A percentile compares a stretch with the other conserved stretches of the same genome.
Evolutionary conservation across 2,113 vertebrate genomes (phyloP).

Genomic region (Oxyura jamaicensis): DNA sequence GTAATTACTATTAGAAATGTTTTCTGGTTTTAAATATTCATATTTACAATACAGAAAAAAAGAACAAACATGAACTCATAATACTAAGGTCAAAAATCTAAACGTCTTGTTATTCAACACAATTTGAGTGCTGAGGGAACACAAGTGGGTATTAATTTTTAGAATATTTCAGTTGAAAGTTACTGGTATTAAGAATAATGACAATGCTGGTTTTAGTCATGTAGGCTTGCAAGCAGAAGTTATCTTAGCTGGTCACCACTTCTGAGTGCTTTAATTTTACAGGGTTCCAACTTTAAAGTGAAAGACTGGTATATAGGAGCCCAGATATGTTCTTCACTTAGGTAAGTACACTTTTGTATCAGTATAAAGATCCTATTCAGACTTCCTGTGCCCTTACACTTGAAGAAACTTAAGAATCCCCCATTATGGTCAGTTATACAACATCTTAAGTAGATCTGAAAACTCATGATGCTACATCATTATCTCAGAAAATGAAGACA

Average conservation of each 20-base stretch:
- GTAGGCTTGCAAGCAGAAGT: background rate
- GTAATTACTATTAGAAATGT: background rate
- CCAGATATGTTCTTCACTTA: background rate
- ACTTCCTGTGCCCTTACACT: background rate
- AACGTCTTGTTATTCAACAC: background rate
- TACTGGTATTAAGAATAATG: background rate
- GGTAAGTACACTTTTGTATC: background rate
- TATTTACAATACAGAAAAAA: background rate
- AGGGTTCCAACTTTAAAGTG: background rate
- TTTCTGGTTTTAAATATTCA: background rate
- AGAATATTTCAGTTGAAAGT: background rate
- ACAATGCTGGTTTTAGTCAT: background rate
- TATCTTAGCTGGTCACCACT: background rate
- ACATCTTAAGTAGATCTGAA: background rate
- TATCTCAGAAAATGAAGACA: background rate
- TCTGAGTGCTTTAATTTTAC: background rate
- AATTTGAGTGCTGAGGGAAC: background rate
- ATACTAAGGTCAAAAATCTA: background rate
- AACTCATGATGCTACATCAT: background rate
- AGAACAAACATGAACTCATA: rapidly evolving
- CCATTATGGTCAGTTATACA: too few species aligned
- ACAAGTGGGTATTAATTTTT: background rate
- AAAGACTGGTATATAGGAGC: background rate
- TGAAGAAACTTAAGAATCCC: background rate
- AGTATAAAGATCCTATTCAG: background rate